phyloP scores from a whole-genome alignment of 2,113 vertebrate species.

The Rhagologus leucostigma region DNA sequence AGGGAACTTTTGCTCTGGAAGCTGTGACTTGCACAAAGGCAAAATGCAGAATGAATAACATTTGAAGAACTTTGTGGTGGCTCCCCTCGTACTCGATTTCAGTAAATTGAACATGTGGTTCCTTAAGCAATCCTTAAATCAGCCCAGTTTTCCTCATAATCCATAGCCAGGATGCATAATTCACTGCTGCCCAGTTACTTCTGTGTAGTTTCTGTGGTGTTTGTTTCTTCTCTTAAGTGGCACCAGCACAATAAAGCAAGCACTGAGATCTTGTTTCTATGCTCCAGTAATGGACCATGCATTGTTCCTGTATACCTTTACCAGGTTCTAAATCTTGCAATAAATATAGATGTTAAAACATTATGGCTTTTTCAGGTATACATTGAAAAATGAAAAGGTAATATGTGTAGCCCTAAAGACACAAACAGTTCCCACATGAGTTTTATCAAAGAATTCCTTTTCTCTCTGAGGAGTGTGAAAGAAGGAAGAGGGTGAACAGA shows the following conservation, averaged over 20 bases:
- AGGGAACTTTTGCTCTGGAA: not conserved
- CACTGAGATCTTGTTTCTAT: not conserved
- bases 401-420: not conserved
- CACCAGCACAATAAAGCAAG: conserved; percentile 8
- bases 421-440: not conserved
- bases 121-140: not conserved
- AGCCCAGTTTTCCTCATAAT: not conserved
- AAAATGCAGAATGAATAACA: not conserved
- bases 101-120: not conserved
- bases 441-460: not conserved
- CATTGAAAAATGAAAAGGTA: not conserved
- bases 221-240: not conserved
- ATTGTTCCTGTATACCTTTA: not conserved
- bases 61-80: not conserved
- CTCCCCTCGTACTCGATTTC: not conserved
- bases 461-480: not conserved
- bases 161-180: not conserved
- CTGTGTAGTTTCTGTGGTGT: not conserved
- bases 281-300: not conserved
- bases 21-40: not conserved
- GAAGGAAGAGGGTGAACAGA: not conserved
- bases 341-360: not conserved
- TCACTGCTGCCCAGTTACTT: not conserved
- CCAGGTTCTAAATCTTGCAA: conserved; percentile 27
- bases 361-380: not conserved